phyloP scores from a whole-genome alignment of 1,140 invertebrate genomes.

The Phenacoccus solenopsis region DNA sequence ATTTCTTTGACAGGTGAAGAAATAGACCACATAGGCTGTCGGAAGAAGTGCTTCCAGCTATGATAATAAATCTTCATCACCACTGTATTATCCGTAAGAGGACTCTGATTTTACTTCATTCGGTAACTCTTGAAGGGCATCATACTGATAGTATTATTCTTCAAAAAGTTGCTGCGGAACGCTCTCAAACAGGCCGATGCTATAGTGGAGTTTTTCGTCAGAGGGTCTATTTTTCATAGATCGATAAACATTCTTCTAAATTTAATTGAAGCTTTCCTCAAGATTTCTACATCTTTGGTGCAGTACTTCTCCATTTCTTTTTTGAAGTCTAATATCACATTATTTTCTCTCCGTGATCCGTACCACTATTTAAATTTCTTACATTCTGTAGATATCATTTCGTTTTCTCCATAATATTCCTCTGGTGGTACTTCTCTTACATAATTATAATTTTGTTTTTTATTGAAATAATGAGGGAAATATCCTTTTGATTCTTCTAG shows the following conservation, averaged over 20 bases:
- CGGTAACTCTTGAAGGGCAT: slow-evolving; percentile 19
- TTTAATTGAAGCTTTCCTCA: slow-evolving; percentile 29
- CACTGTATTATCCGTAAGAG: too few species aligned
- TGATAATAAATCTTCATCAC: too few species aligned
- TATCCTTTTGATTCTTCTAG: slow-evolving; percentile 25
- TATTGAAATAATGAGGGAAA: slow-evolving; percentile 28
- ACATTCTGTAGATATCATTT: slow-evolving; percentile 19
- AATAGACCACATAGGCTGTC: too few species aligned
- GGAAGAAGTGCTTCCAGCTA: too few species aligned
- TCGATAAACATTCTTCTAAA: slow-evolving; percentile 24
- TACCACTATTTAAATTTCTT: slow-evolving; percentile 24
- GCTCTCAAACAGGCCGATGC: slow-evolving; percentile 18
- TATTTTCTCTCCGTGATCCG: slow-evolving; percentile 18
- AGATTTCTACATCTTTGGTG: slow-evolving; percentile 26
- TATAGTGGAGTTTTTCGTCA: slow-evolving; percentile 17
- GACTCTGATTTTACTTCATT: slow-evolving; percentile 9
- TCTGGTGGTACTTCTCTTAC: slow-evolving; percentile 22
- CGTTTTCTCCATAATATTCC: slow-evolving; percentile 22
- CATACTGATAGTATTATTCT: slow-evolving; percentile 6
- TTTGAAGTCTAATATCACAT: slow-evolving; percentile 24
- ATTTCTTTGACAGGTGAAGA: too few species aligned
- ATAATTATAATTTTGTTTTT: slow-evolving; percentile 23
- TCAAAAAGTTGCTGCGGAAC: slow-evolving; percentile 14
- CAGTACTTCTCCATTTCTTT: slow-evolving; percentile 25
- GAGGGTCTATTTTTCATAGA: slow-evolving; percentile 11